Conservation (phyloP, 2,797 vertebrate species). For the Chrosomus eos region DNA sequence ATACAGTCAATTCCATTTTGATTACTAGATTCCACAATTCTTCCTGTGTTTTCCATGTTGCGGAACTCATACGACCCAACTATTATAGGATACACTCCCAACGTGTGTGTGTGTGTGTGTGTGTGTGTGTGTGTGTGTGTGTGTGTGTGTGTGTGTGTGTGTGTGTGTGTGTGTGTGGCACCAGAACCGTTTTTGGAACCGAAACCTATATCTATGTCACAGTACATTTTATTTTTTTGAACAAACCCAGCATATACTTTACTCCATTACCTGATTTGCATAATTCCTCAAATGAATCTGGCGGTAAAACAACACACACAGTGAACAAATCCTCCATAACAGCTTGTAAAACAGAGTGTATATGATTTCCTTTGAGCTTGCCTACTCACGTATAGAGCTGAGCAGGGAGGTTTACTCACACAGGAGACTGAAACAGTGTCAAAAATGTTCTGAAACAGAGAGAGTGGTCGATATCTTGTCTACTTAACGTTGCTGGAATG, state of each 20-base stretch:
- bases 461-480: constrained; percentile 48
- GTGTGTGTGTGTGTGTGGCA: not conserved
- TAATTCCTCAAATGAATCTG: not conserved
- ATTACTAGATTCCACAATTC: not conserved
- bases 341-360: constrained; percentile 12
- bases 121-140: too few relatives aligned
- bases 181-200: not conserved
- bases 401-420: constrained; percentile 30
- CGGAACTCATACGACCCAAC: not conserved
- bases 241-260: not conserved
- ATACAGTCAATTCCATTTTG: not conserved
- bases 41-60: not conserved
- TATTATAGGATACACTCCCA: not conserved
- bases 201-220: not conserved
- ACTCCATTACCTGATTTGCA: not conserved
- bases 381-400: constrained; percentile 18
- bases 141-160: not conserved
- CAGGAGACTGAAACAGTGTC: constrained; percentile 42
- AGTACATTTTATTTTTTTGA: not conserved
- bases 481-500: constrained; percentile 44
- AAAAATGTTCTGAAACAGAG: constrained; percentile 13
- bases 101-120: not conserved
- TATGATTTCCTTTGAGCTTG: constrained; percentile 15
- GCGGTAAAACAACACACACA: not conserved
- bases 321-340: not conserved